phyloP scores from a whole-genome alignment of 2,113 vertebrate genomes.

The Leuciscus idus region DNA sequence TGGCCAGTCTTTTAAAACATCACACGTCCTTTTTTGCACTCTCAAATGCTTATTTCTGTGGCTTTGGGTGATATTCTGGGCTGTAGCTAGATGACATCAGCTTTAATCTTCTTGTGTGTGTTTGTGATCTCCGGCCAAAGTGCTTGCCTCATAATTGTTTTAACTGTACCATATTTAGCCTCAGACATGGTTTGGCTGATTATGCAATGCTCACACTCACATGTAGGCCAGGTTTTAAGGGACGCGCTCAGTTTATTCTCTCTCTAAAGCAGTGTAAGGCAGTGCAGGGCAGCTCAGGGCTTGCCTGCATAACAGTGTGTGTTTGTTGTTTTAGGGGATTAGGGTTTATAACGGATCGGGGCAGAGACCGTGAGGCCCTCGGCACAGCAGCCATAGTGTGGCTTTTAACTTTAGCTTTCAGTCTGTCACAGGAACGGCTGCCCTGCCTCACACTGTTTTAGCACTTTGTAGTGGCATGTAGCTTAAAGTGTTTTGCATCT shows the following conservation, averaged over 20 bases:
- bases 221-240: constrained; percentile 33
- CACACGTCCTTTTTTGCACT: background rate
- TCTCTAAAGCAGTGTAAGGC: constrained; percentile 1
- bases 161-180: constrained; percentile 51
- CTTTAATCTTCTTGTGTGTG: constrained; percentile 23
- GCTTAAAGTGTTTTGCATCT: background rate
- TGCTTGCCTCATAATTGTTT: constrained; percentile 53
- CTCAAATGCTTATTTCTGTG: constrained; percentile 18
- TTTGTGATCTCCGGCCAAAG: constrained; percentile 30
- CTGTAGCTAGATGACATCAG: constrained; percentile 22
- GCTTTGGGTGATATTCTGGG: constrained; percentile 28
- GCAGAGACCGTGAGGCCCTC: constrained; percentile 34
- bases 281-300: constrained; percentile 38
- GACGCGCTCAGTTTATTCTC: constrained; percentile 3
- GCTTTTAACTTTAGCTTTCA: constrained; percentile 18
- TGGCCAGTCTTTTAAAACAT: background rate
- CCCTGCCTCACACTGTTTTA: background rate
- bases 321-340: constrained; percentile 59
- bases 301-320: constrained; percentile 42
- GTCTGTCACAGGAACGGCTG: background rate
- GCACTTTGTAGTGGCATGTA: background rate
- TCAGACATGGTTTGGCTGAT: constrained; percentile 50
- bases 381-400: constrained; percentile 12
- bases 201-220: constrained; percentile 8
- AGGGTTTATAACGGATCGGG: constrained; percentile 25